Base-by-base conservation (phyloP, 1,140 invertebrate genomes). In the Nasonia vitripennis region DNA sequence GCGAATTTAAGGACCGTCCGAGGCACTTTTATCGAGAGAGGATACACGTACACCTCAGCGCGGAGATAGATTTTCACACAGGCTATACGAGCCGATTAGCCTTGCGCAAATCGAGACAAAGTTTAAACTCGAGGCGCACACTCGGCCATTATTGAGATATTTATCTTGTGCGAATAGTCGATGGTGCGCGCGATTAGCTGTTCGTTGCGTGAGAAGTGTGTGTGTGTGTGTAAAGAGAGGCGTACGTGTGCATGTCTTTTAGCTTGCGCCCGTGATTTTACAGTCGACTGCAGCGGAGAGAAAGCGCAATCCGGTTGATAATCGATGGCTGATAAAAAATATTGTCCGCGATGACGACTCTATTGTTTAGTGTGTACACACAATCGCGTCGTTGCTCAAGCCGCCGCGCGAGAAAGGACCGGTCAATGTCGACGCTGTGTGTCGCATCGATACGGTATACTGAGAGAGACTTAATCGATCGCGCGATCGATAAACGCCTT, bases 161-260 rank as follows among this genome's bases (percentile, higher is more conserved):
- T 80, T 80, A 85, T 85, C 78, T 85, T 75, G 68, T 37, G 68
- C 48, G 83, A 71, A 84, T 78, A 31, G 68, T 85, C 31, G 78
- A 85, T 85, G 34, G 48, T 10, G 17, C 70, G 74, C 20, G 51
- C 78, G 83, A 80, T 85, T 80, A 84, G 7, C 37, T 1, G 20
- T 34, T 20, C 34, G 34, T 80, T 85, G 70, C 83, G 83, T 85
- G 83, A 80, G 51, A 85, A 67, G 10, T 34, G n/a, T 85, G 45
- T 27, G 34, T 34, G 41, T 20, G 31, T 34, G 41, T 10, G n/a
- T 12, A 70, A 12, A 31, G 10, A 78, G 23, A 41, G 27, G n/a
- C 12, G 27, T 31, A 71, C 70, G 73, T 41, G 17, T 6, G 68
- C 34, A 37, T 27, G 68, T 31, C 68, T 31, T 17, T 62, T 62